phyloP scores from a whole-genome alignment of 2,888 invertebrate genomes.

The Stegophylla sp. region DNA sequence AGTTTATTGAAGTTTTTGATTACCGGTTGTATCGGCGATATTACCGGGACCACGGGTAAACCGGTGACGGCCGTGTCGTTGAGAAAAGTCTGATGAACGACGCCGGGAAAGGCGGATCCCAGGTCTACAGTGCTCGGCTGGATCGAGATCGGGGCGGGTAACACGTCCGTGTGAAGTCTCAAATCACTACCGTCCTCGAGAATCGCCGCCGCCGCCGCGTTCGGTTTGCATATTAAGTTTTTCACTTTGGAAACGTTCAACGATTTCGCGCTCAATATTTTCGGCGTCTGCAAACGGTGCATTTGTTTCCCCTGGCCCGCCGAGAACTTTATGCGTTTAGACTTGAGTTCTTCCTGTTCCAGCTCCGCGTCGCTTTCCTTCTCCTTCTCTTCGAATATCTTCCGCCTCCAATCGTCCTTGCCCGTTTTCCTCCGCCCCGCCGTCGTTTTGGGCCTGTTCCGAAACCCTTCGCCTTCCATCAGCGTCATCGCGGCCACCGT shows the following conservation, averaged over 20 bases:
- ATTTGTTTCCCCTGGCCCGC: constrained; percentile 27
- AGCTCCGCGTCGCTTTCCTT: constrained; percentile 60
- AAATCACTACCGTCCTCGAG: not conserved
- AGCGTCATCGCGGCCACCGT: constrained; percentile 71
- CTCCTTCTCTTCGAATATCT: constrained; percentile 78
- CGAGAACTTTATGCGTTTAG: constrained; percentile 42
- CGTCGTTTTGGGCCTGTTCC: constrained; percentile 66
- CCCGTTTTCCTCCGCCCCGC: constrained; percentile 67
- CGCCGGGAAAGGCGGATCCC: constrained; percentile 64
- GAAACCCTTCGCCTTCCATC: constrained; percentile 76
- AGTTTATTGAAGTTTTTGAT: constrained; percentile 63
- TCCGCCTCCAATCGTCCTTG: constrained; percentile 73
- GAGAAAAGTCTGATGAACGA: constrained; percentile 62
- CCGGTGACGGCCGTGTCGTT: constrained; percentile 64
- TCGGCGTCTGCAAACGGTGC: constrained; percentile 11
- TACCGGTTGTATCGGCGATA: constrained; percentile 71
- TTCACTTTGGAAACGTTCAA: constrained; percentile 25
- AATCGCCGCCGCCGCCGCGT: constrained; percentile 2
- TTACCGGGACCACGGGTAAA: constrained; percentile 71
- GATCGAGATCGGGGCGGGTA: constrained; percentile 68
- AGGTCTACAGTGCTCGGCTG: constrained; percentile 68
- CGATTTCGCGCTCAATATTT: constrained; percentile 18
- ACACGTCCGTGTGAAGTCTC: constrained; percentile 61
- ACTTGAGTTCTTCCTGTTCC: constrained; percentile 56
- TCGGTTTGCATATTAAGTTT: constrained; percentile 46